Conservation (phyloP, 2,888 invertebrate species). For the Synergus gifuensis region DNA sequence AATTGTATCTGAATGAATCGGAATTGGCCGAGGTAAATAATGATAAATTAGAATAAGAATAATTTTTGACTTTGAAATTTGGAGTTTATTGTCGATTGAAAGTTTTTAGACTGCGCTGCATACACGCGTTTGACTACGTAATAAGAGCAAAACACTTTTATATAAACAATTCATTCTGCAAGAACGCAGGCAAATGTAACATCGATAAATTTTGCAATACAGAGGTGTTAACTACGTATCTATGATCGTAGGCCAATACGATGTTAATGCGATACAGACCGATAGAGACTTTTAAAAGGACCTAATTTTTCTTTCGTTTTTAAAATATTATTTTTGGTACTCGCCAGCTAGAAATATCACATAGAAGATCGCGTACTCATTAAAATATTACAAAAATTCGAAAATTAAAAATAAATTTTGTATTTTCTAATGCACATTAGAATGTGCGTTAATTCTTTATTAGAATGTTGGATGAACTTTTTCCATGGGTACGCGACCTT, state of each 20-base stretch:
- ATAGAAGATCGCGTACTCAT: conserved; percentile 49
- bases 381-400: conserved; percentile 33
- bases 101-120: conserved; percentile 58
- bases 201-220: conserved; percentile 57
- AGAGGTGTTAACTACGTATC: conserved; percentile 55
- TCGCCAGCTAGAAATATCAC: conserved; percentile 50
- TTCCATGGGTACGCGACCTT: not conserved
- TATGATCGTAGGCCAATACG: conserved; percentile 57
- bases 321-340: conserved; percentile 45
- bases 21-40: too few relatives aligned
- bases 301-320: conserved; percentile 49
- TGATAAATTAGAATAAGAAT: not conserved
- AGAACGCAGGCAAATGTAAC: conserved; percentile 58
- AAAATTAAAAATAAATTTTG: conserved; percentile 2
- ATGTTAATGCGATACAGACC: conserved; percentile 54
- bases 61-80: not conserved
- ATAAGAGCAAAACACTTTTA: conserved; percentile 54
- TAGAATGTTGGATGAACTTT: not conserved
- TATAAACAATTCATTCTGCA: conserved; percentile 50
- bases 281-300: conserved; percentile 53
- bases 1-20: too few relatives aligned
- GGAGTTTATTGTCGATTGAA: not conserved
- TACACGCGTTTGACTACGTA: conserved; percentile 52
- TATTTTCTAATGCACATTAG: conserved; percentile 8
- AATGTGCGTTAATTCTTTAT: too few relatives aligned